Base-by-base conservation (phyloP, 2,113 vertebrate species). In the Nerophis lumbriciformis region DNA sequence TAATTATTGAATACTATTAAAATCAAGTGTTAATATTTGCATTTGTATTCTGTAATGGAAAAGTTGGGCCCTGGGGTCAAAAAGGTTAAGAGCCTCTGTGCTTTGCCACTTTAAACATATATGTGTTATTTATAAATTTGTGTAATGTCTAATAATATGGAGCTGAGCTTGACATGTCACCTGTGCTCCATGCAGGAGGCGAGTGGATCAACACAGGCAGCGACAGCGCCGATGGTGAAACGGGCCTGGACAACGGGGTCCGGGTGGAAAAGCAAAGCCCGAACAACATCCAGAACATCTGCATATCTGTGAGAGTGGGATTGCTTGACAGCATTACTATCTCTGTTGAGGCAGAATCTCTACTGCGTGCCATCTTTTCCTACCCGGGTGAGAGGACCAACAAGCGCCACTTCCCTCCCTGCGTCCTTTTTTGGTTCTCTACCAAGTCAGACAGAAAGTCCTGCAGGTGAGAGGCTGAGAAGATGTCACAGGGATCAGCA, bases 131-230 rank as follows among this genome's bases (percentile, higher is more conserved):
- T 4, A 28, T 28, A 28, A 28, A 28, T 28, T 28, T 2, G 28
- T 28, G 28, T 28, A 28, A 28, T 28, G 28, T 28, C 28, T 28
- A 28, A 45, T 9, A 45, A 12, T 45, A 9, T 12, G 12, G 42
- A 35, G 50, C 37, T 53, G 62, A 49, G 21, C 3, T 42, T 19
- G 37, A n/a, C 5, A 28, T 2, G 6, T 65, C 84, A 97, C 96
- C 96, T 94, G 61, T 98, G 96, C 21, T 97, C 94, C 89, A 99
- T 92, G 58, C 90, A 95, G 84, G 93, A 96, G 72, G 91, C 89
- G 48, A 92, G 86, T 0, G 96, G 97, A 65, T 98, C 91, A 50
- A 98, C 91, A 4, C 96, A 98, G 37, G 91, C 92, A 0, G 91
- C 94, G 58, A 96, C 72, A 0, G 93, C 87, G 21, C 95, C 97